Percentiles rank a stretch among this genome's conserved stretches.
These are phyloP conservation scores for Sander lucioperca DNA, from an alignment of 2,113 vertebrate species.

Conservation along the genomic window DNA sequence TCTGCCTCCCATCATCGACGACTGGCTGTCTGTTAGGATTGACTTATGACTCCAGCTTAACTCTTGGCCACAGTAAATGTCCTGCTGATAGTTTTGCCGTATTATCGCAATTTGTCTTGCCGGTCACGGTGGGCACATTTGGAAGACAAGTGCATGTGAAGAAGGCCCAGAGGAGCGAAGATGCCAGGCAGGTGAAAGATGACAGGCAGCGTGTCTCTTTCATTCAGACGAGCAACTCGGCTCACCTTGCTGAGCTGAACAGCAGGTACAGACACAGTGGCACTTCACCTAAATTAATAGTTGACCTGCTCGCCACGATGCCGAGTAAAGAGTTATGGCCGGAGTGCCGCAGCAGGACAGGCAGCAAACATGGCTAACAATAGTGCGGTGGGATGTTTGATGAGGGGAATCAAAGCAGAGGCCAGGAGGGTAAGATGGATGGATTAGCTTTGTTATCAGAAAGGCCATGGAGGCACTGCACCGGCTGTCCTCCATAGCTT, in stretches of 20 bases:
- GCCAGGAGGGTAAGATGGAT: conserved; percentile 76
- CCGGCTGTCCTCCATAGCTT: conserved; percentile 53
- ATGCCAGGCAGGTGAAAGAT: conserved; percentile 78
- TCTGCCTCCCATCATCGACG: neutral
- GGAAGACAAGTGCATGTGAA: conserved; percentile 72
- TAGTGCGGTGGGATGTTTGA: conserved; percentile 71
- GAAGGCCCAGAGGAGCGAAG: conserved; percentile 65
- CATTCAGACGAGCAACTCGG: conserved; percentile 39
- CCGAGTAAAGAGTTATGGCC: conserved; percentile 72
- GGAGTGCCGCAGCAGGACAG: conserved; percentile 59
- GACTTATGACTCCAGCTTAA: conserved; percentile 66
- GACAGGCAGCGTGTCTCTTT: conserved; percentile 69
- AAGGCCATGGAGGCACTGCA: conserved; percentile 58
- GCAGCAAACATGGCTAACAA: conserved; percentile 70
- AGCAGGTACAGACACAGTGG: conserved; percentile 67
- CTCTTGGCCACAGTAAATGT: conserved; percentile 73
- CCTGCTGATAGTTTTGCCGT: conserved; percentile 70
- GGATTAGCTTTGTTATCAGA: conserved; percentile 75
- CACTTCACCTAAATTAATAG: conserved; percentile 80
- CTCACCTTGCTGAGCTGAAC: conserved; percentile 56
- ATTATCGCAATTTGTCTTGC: conserved; percentile 78
- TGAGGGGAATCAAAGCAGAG: conserved; percentile 75
- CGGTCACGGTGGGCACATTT: conserved; percentile 71
- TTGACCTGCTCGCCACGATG: conserved; percentile 62
- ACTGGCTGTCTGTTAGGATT: conserved; percentile 46